A percentile compares a stretch with the other conserved stretches of the same genome.
Evolutionary conservation across 2,113 vertebrate genomes (phyloP).

Genomic region (Hemichromis elongatus): DNA sequence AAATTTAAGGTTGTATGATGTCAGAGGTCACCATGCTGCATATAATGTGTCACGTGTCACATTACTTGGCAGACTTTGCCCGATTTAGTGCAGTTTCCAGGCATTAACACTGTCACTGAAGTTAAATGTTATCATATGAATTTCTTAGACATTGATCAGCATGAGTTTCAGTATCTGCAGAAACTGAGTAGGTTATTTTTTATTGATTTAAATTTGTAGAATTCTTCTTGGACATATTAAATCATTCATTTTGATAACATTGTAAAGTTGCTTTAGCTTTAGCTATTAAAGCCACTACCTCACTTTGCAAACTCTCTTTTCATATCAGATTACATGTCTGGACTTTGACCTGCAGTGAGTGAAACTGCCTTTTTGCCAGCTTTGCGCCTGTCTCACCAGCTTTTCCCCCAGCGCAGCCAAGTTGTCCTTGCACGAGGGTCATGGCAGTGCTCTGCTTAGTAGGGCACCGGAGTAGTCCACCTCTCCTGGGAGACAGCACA

Average conservation of each 20-base stretch:
- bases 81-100: background rate
- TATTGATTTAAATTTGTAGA: background rate
- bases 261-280: background rate
- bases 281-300: background rate
- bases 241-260: background rate
- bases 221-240: background rate
- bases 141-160: background rate
- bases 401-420: background rate
- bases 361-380: background rate
- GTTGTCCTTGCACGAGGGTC: slow-evolving; percentile 28
- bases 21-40: background rate
- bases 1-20: background rate
- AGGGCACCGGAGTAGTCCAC: slow-evolving; percentile 31
- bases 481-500: background rate
- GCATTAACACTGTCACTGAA: background rate
- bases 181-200: background rate
- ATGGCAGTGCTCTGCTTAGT: background rate
- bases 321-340: slow-evolving; percentile 7
- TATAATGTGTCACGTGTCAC: background rate
- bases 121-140: background rate
- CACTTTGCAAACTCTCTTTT: background rate
- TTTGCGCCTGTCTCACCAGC: background rate
- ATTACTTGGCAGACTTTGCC: background rate
- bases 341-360: slow-evolving; percentile 19
- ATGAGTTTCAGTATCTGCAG: background rate